Percentiles rank a stretch among this genome's conserved stretches.
These are phyloP conservation scores for Crotalus helleri DNA, from an alignment of 2,113 vertebrate species.

Conservation along the genomic window DNA sequence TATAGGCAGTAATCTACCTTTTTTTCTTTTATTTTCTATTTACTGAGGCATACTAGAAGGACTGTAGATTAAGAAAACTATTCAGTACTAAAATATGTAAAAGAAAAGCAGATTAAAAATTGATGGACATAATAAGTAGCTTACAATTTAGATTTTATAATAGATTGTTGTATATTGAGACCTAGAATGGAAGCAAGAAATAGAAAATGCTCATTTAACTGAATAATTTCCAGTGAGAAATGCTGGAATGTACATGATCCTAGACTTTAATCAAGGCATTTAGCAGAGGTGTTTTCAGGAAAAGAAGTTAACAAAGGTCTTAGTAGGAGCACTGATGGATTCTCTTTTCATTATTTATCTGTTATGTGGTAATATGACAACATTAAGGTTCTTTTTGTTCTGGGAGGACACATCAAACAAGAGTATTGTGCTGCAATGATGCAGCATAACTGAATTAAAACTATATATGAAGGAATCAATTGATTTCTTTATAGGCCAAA, in stretches of 20 bases:
- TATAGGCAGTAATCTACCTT: background rate
- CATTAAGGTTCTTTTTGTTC: conserved; percentile 56
- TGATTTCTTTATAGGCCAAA: background rate
- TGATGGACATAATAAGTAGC: background rate
- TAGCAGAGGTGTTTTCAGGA: conserved; percentile 68
- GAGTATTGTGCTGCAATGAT: background rate
- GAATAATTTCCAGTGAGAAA: conserved; percentile 70
- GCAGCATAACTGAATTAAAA: background rate
- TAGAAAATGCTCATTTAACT: conserved; percentile 68
- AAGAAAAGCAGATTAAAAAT: conserved; percentile 22
- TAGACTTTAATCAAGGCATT: conserved; percentile 68
- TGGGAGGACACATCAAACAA: background rate
- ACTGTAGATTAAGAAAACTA: background rate
- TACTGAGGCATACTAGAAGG: background rate
- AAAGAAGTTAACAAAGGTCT: conserved; percentile 65
- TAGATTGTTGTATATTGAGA: conserved; percentile 43
- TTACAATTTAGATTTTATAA: conserved; percentile 42
- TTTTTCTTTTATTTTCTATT: background rate
- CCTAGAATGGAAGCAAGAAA: conserved; percentile 56
- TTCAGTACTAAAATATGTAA: background rate
- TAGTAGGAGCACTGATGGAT: conserved; percentile 68
- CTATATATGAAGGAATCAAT: background rate
- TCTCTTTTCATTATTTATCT: conserved; percentile 71
- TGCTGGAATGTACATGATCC: conserved; percentile 69
- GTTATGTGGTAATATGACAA: conserved; percentile 61